phyloP scores from a whole-genome alignment of 2,888 invertebrate genomes.

The Peribatodes rhomboidaria region DNA sequence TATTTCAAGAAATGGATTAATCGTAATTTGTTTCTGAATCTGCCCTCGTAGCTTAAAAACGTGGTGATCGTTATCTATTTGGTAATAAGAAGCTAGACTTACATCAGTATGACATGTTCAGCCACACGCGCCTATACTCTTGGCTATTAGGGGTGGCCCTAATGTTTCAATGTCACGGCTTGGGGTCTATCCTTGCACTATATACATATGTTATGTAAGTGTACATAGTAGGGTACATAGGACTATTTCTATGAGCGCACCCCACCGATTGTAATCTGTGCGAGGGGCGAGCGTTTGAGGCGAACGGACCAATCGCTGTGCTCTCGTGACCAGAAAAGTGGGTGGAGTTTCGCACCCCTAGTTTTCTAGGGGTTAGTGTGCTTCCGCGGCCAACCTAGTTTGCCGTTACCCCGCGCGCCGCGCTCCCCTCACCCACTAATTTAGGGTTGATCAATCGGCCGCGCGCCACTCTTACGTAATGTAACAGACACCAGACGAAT shows the following conservation, averaged over 20 bases:
- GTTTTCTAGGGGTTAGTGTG: constrained; percentile 87
- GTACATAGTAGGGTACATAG: constrained; percentile 78
- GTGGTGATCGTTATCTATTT: background rate
- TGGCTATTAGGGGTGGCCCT: constrained; percentile 43
- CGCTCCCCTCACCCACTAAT: constrained; percentile 77
- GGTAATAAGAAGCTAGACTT: background rate
- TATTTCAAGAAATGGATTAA: constrained; percentile 3
- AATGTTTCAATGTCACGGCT: constrained; percentile 78
- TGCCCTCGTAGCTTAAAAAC: constrained; percentile 4
- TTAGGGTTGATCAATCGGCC: constrained; percentile 85
- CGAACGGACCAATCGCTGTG: constrained; percentile 84
- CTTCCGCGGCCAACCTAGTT: constrained; percentile 87
- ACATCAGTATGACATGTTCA: background rate
- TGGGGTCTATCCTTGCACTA: constrained; percentile 73
- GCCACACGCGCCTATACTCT: background rate
- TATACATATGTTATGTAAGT: constrained; percentile 70
- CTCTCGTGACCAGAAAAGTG: constrained; percentile 86
- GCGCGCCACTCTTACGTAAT: constrained; percentile 74
- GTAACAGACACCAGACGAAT: constrained; percentile 72
- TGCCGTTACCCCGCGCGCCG: constrained; percentile 76
- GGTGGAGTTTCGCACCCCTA: constrained; percentile 87
- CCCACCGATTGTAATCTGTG: constrained; percentile 86
- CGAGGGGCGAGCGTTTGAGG: constrained; percentile 80
- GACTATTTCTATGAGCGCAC: constrained; percentile 86
- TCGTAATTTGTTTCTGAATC: background rate